Conservation (phyloP, 1,140 invertebrate genomes). For the Tigriopus japonicus region DNA sequence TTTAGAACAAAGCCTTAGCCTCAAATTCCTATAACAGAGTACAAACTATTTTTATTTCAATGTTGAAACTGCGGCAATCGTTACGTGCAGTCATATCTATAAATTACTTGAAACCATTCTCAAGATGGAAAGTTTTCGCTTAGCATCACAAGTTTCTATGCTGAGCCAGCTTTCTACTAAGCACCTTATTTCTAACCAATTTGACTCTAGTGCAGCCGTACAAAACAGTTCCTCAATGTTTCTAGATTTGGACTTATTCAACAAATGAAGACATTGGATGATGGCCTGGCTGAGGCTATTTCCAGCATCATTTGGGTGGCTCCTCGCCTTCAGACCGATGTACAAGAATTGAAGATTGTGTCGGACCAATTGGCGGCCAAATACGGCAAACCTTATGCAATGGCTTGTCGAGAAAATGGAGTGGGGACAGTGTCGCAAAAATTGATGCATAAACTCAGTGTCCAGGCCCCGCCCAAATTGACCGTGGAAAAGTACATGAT, state of each 20-base stretch:
- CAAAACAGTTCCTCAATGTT: neutral
- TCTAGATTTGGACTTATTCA: slow-evolving; percentile 71
- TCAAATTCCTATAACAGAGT: too few relatives aligned
- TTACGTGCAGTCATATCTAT: too few relatives aligned
- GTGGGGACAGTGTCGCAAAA: slow-evolving; percentile 76
- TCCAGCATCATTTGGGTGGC: slow-evolving; percentile 92
- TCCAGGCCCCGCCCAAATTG: slow-evolving; percentile 87
- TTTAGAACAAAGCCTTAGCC: too few relatives aligned
- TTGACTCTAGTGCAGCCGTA: too few relatives aligned
- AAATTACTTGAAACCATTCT: too few relatives aligned
- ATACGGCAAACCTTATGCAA: slow-evolving; percentile 82
- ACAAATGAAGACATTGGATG: slow-evolving; percentile 89
- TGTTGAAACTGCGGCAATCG: too few relatives aligned
- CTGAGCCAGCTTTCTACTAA: too few relatives aligned
- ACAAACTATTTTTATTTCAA: too few relatives aligned
- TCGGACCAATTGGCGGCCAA: slow-evolving; percentile 72
- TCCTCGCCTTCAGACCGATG: slow-evolving; percentile 60
- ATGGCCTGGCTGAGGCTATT: slow-evolving; percentile 84
- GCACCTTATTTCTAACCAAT: too few relatives aligned
- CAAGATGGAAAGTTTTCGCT: too few relatives aligned
- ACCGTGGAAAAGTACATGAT: slow-evolving; percentile 87
- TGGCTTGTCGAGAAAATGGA: slow-evolving; percentile 50
- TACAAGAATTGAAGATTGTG: slow-evolving; percentile 75
- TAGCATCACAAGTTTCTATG: too few relatives aligned
- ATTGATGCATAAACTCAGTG: slow-evolving; percentile 81